These are phyloP conservation scores for Stichopus chloronotus DNA, from an alignment of 35 echinoderm and acorn worm genomes.

Conservation along the genomic window DNA sequence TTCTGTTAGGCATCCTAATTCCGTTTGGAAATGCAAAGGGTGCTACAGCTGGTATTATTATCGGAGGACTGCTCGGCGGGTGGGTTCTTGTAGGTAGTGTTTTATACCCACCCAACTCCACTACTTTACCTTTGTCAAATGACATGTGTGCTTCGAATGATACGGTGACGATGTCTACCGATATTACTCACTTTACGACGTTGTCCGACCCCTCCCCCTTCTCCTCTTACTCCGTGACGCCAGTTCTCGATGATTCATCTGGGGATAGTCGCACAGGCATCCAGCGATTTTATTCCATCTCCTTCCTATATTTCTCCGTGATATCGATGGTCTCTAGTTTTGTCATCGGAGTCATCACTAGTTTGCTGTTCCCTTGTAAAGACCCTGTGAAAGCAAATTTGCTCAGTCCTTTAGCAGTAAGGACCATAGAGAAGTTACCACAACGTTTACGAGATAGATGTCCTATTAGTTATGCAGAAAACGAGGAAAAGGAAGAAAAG, in stretches of 20 bases:
- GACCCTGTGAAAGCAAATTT: background rate
- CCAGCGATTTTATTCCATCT: conserved; percentile 5
- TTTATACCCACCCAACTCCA: background rate
- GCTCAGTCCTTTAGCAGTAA: background rate
- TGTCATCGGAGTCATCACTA: background rate
- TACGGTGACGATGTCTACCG: background rate
- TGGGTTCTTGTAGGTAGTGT: background rate
- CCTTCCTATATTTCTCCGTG: background rate
- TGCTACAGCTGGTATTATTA: background rate
- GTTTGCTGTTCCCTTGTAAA: conserved; percentile 4
- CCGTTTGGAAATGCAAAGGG: conserved; percentile 32
- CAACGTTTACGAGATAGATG: background rate
- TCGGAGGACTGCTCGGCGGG: background rate
- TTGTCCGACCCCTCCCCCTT: background rate
- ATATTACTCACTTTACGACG: background rate
- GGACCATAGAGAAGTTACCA: background rate
- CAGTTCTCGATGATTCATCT: too few relatives aligned
- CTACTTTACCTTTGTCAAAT: background rate
- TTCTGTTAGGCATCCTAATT: background rate
- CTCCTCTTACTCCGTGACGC: background rate
- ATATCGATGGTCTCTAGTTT: background rate
- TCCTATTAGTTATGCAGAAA: background rate
- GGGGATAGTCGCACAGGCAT: background rate
- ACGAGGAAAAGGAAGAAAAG: background rate
- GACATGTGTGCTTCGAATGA: background rate